Conservation (phyloP, 2,113 vertebrate species). For the Rhinichthys klamathensis region DNA sequence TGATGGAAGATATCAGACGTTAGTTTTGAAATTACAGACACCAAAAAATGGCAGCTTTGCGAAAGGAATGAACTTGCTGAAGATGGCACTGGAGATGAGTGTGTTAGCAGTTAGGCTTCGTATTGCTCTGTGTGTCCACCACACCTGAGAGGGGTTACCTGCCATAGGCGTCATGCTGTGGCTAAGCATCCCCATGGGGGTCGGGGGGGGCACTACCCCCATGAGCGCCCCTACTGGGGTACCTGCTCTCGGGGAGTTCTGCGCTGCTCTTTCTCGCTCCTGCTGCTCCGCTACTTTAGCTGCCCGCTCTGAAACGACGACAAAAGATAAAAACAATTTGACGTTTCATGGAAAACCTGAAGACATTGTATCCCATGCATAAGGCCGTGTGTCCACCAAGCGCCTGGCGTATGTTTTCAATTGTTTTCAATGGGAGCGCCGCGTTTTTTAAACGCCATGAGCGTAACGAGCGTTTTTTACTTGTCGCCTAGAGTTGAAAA, state of each 20-base stretch:
- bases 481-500: too few relatives aligned
- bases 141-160: slow-evolving; percentile 87
- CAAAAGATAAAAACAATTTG: slow-evolving; percentile 3
- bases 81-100: slow-evolving; percentile 6
- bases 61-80: slow-evolving; percentile 16
- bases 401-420: too few relatives aligned
- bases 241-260: slow-evolving; percentile 95
- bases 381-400: too few relatives aligned
- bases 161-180: slow-evolving; percentile 96
- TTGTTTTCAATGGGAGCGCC: too few relatives aligned
- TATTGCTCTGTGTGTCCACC: slow-evolving; percentile 67
- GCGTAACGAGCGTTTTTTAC: too few relatives aligned
- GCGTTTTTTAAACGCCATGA: too few relatives aligned
- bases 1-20: neutral
- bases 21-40: neutral
- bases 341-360: neutral
- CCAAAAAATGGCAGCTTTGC: neutral
- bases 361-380: too few relatives aligned
- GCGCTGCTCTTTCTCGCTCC: slow-evolving; percentile 94
- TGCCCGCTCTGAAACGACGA: slow-evolving; percentile 92
- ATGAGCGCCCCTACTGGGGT: slow-evolving; percentile 96
- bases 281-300: slow-evolving; percentile 99
- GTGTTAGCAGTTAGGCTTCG: slow-evolving; percentile 73
- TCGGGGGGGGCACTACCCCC: slow-evolving; percentile 96
- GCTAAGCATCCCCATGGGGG: slow-evolving; percentile 98